Conservation (phyloP, 2,113 vertebrate species). For the Fulica atra region DNA sequence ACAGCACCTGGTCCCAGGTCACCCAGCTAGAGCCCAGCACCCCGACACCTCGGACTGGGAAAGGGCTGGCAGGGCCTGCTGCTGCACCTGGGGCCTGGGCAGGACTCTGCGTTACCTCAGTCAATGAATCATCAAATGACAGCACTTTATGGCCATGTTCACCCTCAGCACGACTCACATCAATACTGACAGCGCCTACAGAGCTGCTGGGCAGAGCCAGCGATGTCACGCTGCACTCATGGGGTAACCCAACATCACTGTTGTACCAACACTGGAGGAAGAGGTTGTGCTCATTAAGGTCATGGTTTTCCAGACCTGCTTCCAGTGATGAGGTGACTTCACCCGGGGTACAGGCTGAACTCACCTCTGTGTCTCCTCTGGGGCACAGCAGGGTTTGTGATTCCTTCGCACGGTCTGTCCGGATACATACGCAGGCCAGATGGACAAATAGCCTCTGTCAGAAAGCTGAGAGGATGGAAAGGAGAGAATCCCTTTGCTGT, state of each 20-base stretch:
- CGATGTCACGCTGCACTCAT: background rate
- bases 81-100: background rate
- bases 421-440: slow-evolving; percentile 71
- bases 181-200: background rate
- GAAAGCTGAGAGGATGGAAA: background rate
- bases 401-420: slow-evolving; percentile 56
- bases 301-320: background rate
- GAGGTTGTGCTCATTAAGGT: background rate
- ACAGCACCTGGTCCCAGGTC: background rate
- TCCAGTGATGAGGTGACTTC: background rate
- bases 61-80: background rate
- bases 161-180: background rate
- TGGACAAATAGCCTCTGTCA: slow-evolving; percentile 52
- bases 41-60: background rate
- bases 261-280: background rate
- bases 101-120: background rate
- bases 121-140: background rate
- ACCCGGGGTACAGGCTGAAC: background rate
- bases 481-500: background rate
- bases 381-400: slow-evolving; percentile 49
- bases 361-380: slow-evolving; percentile 49
- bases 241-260: background rate
- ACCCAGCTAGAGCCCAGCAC: background rate
- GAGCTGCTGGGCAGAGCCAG: background rate
- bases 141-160: background rate